phyloP scores from a whole-genome alignment of 1,140 invertebrate species.

The Aphelenchoides fujianensis region DNA sequence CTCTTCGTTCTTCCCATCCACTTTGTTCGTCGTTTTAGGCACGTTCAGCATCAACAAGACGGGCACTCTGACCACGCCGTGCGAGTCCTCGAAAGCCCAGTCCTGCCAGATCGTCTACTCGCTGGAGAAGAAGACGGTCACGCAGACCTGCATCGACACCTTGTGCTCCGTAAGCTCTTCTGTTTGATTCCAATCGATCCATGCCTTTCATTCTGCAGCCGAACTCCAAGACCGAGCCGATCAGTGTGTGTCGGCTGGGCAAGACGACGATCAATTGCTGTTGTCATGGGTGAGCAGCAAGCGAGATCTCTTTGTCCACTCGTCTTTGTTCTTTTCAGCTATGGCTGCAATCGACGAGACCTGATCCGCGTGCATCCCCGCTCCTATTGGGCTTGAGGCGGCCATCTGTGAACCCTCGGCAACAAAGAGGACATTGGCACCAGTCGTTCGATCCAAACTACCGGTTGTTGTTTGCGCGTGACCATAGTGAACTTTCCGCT shows the following conservation, averaged over 20 bases:
- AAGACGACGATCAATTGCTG: background rate
- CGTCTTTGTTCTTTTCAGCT: background rate
- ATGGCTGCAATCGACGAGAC: slow-evolving; percentile 5
- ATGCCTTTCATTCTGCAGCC: background rate
- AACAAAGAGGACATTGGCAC: no score
- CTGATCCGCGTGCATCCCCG: background rate
- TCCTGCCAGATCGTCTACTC: background rate
- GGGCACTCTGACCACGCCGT: background rate
- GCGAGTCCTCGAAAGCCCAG: background rate
- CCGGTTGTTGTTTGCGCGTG: no score
- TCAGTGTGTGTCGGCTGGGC: background rate
- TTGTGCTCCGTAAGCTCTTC: background rate
- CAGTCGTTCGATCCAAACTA: no score
- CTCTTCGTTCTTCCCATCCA: no score
- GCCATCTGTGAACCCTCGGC: no score
- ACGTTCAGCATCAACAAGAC: background rate
- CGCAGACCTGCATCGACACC: background rate
- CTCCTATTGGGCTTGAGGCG: background rate
- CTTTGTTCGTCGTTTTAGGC: no score
- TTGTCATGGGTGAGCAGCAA: background rate
- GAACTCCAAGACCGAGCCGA: background rate
- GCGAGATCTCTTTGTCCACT: background rate
- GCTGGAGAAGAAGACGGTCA: background rate
- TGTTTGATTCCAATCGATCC: no score
- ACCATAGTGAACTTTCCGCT: no score